Base-by-base conservation (phyloP, 1,140 invertebrate genomes). In the Bicyclus anynana region DNA sequence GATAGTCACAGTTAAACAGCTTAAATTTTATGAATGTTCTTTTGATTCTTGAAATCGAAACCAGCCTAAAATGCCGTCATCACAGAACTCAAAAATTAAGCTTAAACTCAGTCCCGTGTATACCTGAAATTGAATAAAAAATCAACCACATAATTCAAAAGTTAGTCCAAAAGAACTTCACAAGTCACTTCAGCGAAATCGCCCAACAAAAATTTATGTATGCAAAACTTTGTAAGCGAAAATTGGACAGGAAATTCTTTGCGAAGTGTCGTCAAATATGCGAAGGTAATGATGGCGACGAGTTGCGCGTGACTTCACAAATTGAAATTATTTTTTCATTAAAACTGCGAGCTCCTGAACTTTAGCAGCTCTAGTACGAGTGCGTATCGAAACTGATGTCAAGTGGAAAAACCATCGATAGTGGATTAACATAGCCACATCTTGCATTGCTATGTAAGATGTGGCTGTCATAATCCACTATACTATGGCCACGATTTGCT, bases 241-340 rank as follows among this genome's bases (percentile, higher is more conserved):
- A 58, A 58, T 58, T 58, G 18, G 48, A 29, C 47, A 58, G 21
- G 47, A 44, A 46, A 50, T 29, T 59, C 35, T 29, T 29, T 38
- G 53, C 40, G 26, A 68, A 68, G 64, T 70, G 66, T 72, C 69
- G 26, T 72, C 67, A 72, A 77, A 73, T 72, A 77, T 70, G 70
- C 67, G 65, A 60, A 77, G 76, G 78, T 79, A 79, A 81, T 77
- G 76, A 79, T 68, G 75, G 72, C 65, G 72, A 18, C 53, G 46
- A 65, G 67, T 58, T 50, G 17, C 63, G 63, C 62, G 53, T 63
- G 66, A 77, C 66, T 77, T 70, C 46, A 50, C 69, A 80, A 81
- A 83, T 80, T 81, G 80, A 81, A 83, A 83, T 83, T 80, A 83
- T 83, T 83, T 83, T 83, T 83, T 83, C 77, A 83, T 83, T 83